Evolutionary conservation across 2,888 invertebrate species (phyloP).

Genomic region (Ophioninae sp.): DNA sequence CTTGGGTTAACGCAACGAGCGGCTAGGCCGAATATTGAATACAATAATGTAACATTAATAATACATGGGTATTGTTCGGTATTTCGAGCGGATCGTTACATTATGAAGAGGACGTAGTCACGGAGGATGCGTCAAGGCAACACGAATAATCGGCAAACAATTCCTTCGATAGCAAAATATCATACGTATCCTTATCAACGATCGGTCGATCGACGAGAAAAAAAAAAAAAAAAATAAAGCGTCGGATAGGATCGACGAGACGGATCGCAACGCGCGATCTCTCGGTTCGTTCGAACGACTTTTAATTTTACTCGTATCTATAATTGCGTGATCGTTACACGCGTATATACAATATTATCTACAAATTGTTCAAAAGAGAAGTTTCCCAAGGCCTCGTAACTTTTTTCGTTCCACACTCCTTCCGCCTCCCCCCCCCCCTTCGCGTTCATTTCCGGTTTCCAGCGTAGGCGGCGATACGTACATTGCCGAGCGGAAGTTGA

Average conservation of each 20-base stretch:
- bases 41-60: slow-evolving; percentile 78
- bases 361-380: slow-evolving; percentile 66
- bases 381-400: slow-evolving; percentile 24
- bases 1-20: slow-evolving; percentile 52
- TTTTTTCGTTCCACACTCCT: not conserved
- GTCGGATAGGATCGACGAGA: slow-evolving; percentile 40
- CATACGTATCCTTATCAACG: slow-evolving; percentile 37
- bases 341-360: slow-evolving; percentile 78
- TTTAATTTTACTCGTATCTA: slow-evolving; percentile 59
- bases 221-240: slow-evolving; percentile 2
- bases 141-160: slow-evolving; percentile 58
- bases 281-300: slow-evolving; percentile 15
- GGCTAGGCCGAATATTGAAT: slow-evolving; percentile 67
- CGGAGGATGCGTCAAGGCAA: slow-evolving; percentile 61
- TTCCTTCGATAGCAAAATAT: slow-evolving; percentile 43
- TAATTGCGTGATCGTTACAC: slow-evolving; percentile 73
- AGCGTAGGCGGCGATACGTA: not conserved
- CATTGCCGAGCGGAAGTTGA: not conserved
- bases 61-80: slow-evolving; percentile 76
- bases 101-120: slow-evolving; percentile 69
- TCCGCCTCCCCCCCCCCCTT: no score
- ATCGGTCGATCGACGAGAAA: not conserved
- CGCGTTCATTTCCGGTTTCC: not conserved
- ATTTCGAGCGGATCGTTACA: slow-evolving; percentile 63
- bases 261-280: slow-evolving; percentile 49